Conservation (phyloP, 2,113 vertebrate genomes). For the Petrocephalus microphthalmus region DNA sequence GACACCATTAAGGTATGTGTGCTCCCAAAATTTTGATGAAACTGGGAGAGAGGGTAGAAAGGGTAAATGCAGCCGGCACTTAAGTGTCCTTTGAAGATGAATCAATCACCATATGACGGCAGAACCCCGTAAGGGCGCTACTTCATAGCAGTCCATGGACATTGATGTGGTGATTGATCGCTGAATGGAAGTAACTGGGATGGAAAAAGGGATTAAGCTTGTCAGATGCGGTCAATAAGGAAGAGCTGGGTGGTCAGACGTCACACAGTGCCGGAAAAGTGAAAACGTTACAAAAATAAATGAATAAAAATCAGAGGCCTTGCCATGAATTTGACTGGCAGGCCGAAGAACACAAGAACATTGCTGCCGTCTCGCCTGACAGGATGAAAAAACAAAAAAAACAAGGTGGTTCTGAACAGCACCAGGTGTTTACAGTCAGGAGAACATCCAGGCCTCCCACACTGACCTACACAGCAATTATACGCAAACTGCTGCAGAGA, state of each 20-base stretch:
- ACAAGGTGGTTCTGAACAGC: not conserved
- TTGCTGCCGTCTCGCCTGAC: not conserved
- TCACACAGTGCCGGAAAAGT: conserved; percentile 68
- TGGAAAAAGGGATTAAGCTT: conserved; percentile 79
- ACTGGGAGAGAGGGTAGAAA: not conserved
- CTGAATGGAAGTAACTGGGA: conserved; percentile 76
- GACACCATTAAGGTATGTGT: not conserved
- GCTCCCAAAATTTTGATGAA: not conserved
- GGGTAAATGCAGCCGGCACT: conserved; percentile 54
- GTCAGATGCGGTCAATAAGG: conserved; percentile 71
- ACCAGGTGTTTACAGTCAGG: not conserved
- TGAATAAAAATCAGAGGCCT: conserved; percentile 21
- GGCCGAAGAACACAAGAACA: not conserved
- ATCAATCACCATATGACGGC: conserved; percentile 81
- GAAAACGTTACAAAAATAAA: conserved; percentile 42
- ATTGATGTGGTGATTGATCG: conserved; percentile 86
- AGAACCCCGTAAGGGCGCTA: conserved; percentile 73
- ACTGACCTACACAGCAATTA: not conserved
- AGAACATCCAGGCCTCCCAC: not conserved
- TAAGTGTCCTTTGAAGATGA: conserved; percentile 79
- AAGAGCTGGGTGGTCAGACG: conserved; percentile 66
- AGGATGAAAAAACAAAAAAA: not conserved
- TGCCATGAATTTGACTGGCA: not conserved
- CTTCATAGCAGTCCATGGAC: conserved; percentile 73
- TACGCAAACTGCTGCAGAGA: not conserved